Conservation (phyloP, 2,888 invertebrate species). For the Thalpophila matura region DNA sequence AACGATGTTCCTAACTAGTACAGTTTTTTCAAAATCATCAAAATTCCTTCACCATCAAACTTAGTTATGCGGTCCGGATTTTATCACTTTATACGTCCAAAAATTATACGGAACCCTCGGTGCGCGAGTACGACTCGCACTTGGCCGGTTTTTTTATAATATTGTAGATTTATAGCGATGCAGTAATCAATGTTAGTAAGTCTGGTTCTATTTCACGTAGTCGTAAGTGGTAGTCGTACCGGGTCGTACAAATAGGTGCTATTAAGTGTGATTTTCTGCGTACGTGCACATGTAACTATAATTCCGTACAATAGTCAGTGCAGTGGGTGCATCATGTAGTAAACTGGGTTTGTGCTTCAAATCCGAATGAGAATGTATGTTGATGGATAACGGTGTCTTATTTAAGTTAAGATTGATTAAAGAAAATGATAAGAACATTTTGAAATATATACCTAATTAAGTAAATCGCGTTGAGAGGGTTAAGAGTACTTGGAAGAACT, state of each 20-base stretch:
- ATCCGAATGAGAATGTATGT: slow-evolving; percentile 7
- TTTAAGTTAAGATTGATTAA: neutral
- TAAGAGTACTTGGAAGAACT: too few species aligned
- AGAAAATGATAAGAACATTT: neutral
- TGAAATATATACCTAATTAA: too few species aligned
- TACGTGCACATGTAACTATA: slow-evolving; percentile 71
- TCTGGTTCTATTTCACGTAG: slow-evolving; percentile 20
- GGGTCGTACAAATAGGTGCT: slow-evolving; percentile 55
- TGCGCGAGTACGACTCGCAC: too few species aligned
- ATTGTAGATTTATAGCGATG: too few species aligned
- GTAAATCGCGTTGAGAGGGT: too few species aligned
- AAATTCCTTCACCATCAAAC: too few species aligned
- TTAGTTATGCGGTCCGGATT: too few species aligned
- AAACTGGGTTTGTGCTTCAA: slow-evolving; percentile 15
- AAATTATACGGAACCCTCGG: too few species aligned
- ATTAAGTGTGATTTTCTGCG: slow-evolving; percentile 77
- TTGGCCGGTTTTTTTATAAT: too few species aligned
- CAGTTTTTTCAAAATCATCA: too few species aligned
- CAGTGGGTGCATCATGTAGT: slow-evolving; percentile 62
- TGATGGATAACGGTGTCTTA: neutral
- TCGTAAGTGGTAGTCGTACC: slow-evolving; percentile 52
- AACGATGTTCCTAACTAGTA: too few species aligned
- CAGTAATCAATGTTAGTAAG: slow-evolving; percentile 44
- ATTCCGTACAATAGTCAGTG: slow-evolving; percentile 70
- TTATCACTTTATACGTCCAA: too few species aligned